These are phyloP conservation scores for Steinernema khuongi DNA, from an alignment of 1,140 invertebrate species.

Conservation along the genomic window DNA sequence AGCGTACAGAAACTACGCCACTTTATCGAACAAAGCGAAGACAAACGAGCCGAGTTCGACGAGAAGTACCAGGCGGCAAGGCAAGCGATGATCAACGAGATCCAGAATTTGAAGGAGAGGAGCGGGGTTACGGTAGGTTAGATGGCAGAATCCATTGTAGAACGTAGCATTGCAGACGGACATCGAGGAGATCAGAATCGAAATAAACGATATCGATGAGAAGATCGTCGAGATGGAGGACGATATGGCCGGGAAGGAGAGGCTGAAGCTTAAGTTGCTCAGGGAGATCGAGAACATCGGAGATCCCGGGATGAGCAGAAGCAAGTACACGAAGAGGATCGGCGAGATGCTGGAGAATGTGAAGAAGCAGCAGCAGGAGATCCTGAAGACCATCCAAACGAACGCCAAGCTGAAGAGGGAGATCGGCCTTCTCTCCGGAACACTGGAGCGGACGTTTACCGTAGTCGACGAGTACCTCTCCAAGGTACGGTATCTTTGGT, in stretches of 20 bases:
- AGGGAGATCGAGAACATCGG: conserved; percentile 5
- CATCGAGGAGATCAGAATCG: not conserved
- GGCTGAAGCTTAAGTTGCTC: not conserved
- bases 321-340: not conserved
- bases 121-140: not conserved
- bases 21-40: not conserved
- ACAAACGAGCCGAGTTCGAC: not conserved
- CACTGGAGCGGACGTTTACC: not conserved
- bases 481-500: not conserved
- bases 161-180: not conserved
- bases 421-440: not conserved
- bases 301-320: not conserved
- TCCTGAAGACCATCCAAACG: not conserved
- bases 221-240: not conserved
- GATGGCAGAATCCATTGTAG: not conserved
- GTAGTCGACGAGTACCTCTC: not conserved
- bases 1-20: not conserved
- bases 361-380: conserved; percentile 11
- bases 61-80: not conserved
- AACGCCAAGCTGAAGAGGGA: conserved; percentile 8
- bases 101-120: not conserved
- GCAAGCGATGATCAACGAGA: not conserved
- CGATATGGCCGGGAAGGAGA: not conserved
- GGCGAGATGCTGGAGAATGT: not conserved
- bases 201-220: conserved; percentile 1